phyloP scores from a whole-genome alignment of 2,797 vertebrate species.

The Dendrocincla fuliginosa region DNA sequence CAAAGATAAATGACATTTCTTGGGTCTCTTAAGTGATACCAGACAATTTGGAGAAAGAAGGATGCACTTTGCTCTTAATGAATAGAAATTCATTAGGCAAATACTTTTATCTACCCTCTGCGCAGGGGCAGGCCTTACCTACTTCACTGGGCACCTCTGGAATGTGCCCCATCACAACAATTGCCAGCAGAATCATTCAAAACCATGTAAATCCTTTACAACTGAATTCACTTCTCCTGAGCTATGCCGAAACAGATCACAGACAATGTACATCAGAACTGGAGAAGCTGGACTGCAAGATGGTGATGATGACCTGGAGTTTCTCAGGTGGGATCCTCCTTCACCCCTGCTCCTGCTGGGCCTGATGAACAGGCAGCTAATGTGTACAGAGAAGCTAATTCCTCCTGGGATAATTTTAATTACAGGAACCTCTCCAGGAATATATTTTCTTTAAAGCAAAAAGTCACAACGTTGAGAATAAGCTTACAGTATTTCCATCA shows the following conservation, averaged over 20 bases:
- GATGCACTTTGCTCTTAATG: background rate
- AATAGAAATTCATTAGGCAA: background rate
- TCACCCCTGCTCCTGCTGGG: background rate
- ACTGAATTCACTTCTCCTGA: background rate
- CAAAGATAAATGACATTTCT: background rate
- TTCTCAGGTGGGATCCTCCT: background rate
- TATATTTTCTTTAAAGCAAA: background rate
- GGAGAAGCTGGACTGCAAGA: background rate
- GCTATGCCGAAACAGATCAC: background rate
- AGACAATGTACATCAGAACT: background rate
- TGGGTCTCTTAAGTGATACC: background rate
- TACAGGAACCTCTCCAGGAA: background rate
- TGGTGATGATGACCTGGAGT: background rate
- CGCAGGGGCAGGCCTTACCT: background rate
- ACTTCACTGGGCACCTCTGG: background rate
- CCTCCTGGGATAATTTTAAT: background rate
- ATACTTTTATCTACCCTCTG: background rate
- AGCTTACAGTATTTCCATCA: background rate
- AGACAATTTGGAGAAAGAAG: background rate
- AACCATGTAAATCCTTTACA: background rate
- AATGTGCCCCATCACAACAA: background rate
- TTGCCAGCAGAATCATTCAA: background rate
- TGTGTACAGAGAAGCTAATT: background rate
- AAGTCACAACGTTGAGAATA: background rate
- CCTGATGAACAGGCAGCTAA: background rate